Evolutionary conservation across 92 coral and sea anemone genomes (phyloP).

Genomic region (Metridium senile): DNA sequence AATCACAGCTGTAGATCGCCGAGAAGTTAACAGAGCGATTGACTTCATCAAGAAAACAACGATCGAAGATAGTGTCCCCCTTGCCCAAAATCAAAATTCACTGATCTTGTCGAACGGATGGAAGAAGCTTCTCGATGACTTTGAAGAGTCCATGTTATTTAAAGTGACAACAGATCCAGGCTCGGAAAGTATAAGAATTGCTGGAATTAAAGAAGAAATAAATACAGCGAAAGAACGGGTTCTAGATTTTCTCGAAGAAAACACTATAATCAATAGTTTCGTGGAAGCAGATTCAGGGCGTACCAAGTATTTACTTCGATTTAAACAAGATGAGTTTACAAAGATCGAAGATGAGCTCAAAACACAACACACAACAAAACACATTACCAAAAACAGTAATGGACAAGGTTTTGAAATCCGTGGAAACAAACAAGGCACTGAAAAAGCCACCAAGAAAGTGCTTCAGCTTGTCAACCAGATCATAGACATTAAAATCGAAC

Average conservation of each 20-base stretch:
- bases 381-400: too few species aligned
- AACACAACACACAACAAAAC: constrained; percentile 18
- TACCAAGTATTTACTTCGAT: constrained; percentile 43
- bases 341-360: too few species aligned
- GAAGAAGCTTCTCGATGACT: constrained; percentile 25
- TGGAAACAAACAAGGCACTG: constrained; percentile 23
- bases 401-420: neutral
- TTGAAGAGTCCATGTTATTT: constrained; percentile 8
- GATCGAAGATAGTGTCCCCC: too few species aligned
- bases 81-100: constrained; percentile 49
- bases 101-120: constrained; percentile 53
- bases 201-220: too few species aligned
- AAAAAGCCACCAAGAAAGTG: too few species aligned
- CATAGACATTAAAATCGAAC: constrained; percentile 23
- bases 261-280: too few species aligned
- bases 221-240: constrained; percentile 18
- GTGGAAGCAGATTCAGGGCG: too few species aligned
- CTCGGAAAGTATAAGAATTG: constrained; percentile 37
- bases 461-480: constrained; percentile 22
- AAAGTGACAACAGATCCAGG: constrained; percentile 28
- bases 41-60: constrained; percentile 31
- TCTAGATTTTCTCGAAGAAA: too few species aligned
- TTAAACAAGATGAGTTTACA: constrained; percentile 33
- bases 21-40: constrained; percentile 37
- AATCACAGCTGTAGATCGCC: constrained; percentile 43